Conservation (phyloP, 2,888 invertebrate species). For the Plemyria rubiginata region DNA sequence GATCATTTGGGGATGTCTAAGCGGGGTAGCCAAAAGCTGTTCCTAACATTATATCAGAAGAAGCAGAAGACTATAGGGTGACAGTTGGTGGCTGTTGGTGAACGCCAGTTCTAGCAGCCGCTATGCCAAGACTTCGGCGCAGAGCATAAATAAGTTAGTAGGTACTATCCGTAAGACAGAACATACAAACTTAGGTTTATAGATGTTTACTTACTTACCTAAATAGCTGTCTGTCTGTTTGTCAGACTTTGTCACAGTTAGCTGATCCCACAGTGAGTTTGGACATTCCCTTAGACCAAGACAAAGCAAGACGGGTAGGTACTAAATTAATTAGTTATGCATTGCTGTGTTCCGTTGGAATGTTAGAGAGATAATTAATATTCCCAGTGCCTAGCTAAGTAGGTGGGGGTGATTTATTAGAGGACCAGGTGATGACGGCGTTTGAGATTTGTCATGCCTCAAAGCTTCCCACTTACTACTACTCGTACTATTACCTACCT, state of each 20-base stretch:
- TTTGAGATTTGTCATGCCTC: neutral
- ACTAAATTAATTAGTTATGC: constrained; percentile 26
- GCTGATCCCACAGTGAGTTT: constrained; percentile 4
- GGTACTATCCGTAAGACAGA: too few relatives aligned
- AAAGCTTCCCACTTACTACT: too few relatives aligned
- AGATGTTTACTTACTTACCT: too few relatives aligned
- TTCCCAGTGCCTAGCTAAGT: neutral
- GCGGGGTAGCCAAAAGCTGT: too few relatives aligned
- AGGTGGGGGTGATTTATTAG: constrained; percentile 1
- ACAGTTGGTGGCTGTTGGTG: too few relatives aligned
- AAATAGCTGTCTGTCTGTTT: neutral
- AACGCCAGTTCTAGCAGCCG: too few relatives aligned
- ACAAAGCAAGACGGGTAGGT: constrained; percentile 9
- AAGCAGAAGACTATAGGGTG: too few relatives aligned
- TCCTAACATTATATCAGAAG: too few relatives aligned
- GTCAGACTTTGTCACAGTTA: constrained; percentile 4
- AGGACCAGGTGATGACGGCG: constrained; percentile 2
- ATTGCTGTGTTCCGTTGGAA: constrained; percentile 12
- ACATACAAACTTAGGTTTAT: neutral
- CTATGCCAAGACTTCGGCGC: too few relatives aligned
- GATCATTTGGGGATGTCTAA: too few relatives aligned
- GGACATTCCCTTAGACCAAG: constrained; percentile 12
- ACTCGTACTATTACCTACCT: too few relatives aligned
- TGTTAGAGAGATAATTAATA: neutral
- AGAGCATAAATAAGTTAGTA: too few relatives aligned